Evolutionary conservation across 2,888 invertebrate species (phyloP).

Genomic region (Steinernema scapterisci): DNA sequence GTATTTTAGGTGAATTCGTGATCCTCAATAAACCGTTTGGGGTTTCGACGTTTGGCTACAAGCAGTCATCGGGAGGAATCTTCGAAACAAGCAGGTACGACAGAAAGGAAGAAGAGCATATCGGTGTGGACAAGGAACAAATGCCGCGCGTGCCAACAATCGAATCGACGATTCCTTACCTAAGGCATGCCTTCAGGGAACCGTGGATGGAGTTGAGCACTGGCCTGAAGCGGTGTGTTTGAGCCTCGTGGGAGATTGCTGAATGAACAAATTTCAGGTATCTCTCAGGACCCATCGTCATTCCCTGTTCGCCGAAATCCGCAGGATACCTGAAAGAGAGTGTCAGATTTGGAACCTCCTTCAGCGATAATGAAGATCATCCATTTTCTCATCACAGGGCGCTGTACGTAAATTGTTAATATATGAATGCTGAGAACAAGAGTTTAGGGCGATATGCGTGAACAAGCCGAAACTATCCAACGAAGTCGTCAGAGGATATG

Average conservation of each 20-base stretch:
- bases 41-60: conserved; percentile 46
- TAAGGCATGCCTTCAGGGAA: conserved; percentile 9
- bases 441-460: conserved; percentile 44
- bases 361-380: conserved; percentile 13
- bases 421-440: too few species aligned
- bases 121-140: background rate
- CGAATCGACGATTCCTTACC: conserved; percentile 5
- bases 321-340: conserved; percentile 41
- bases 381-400: conserved; percentile 9
- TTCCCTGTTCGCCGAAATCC: conserved; percentile 45
- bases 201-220: conserved; percentile 11
- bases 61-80: conserved; percentile 45
- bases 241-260: background rate
- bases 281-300: conserved; percentile 50
- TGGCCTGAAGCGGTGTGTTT: conserved; percentile 6
- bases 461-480: conserved; percentile 39
- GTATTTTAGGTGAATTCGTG: conserved; percentile 45
- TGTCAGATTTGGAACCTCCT: conserved; percentile 36
- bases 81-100: conserved; percentile 47
- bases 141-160: background rate
- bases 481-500: conserved; percentile 44
- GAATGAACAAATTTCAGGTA: conserved; percentile 38
- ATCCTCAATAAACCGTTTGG: conserved; percentile 53
- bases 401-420: too few species aligned
- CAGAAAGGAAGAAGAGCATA: conserved; percentile 36